Evolutionary conservation across 1,140 invertebrate species (phyloP).

Genomic region (Trichogramma pretiosum): DNA sequence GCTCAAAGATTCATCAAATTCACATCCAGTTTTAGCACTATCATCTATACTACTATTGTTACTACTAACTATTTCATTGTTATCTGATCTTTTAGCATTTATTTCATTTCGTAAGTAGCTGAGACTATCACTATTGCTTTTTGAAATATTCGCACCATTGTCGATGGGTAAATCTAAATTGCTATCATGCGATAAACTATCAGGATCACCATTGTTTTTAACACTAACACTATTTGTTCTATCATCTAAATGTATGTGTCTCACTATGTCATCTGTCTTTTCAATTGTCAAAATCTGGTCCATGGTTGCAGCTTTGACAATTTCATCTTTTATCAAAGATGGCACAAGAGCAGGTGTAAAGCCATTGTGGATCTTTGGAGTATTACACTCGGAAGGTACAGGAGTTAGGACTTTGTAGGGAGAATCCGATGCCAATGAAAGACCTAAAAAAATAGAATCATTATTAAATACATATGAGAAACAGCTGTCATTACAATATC

Average conservation of each 20-base stretch:
- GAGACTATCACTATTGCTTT: slow-evolving; percentile 23
- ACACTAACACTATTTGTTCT: slow-evolving; percentile 27
- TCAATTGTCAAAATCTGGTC: slow-evolving; percentile 37
- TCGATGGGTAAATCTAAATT: slow-evolving; percentile 23
- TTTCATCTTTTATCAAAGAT: slow-evolving; percentile 8
- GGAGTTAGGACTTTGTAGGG: slow-evolving; percentile 35
- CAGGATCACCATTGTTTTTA: slow-evolving; percentile 19
- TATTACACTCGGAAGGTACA: slow-evolving; percentile 26
- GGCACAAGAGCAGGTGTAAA: slow-evolving; percentile 15
- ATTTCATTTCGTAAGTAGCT: slow-evolving; percentile 17
- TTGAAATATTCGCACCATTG: slow-evolving; percentile 16
- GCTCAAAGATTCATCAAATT: slow-evolving; percentile 27
- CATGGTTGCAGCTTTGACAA: slow-evolving; percentile 10
- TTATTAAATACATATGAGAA: neutral
- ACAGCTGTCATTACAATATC: slow-evolving; percentile 9
- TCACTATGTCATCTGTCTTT: slow-evolving; percentile 30
- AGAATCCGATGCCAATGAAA: slow-evolving; percentile 45
- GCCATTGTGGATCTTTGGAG: slow-evolving; percentile 35
- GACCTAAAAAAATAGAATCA: slow-evolving; percentile 31
- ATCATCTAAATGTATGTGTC: slow-evolving; percentile 30
- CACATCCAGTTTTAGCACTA: slow-evolving; percentile 29
- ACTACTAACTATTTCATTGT: slow-evolving; percentile 28
- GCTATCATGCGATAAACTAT: slow-evolving; percentile 21
- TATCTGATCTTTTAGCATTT: slow-evolving; percentile 23
- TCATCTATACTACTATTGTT: slow-evolving; percentile 35